Conservation (phyloP, 2,888 invertebrate species). For the Cordylochernes scorpioides region DNA sequence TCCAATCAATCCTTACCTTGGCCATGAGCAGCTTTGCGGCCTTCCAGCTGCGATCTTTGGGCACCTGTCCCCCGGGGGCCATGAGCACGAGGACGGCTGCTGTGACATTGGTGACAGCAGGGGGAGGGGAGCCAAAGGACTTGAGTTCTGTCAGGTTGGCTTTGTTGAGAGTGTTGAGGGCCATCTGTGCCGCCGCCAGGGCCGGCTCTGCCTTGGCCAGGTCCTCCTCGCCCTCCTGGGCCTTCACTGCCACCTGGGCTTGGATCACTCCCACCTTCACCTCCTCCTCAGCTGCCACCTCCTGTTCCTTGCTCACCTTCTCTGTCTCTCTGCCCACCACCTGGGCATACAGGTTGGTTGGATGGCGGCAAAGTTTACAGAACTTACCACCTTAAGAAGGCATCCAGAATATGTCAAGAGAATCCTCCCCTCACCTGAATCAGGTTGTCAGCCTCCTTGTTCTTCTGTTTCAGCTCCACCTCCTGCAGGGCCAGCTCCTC, state of each 20-base stretch:
- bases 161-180: constrained; percentile 80
- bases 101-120: constrained; percentile 73
- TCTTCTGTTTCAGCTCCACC: no score
- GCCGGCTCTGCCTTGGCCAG: constrained; percentile 87
- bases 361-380: no score
- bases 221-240: constrained; percentile 74
- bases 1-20: constrained; percentile 27
- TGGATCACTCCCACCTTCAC: constrained; percentile 77
- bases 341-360: no score
- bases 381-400: no score
- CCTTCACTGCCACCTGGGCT: constrained; percentile 71
- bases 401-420: no score
- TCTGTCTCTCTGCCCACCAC: no score
- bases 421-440: no score
- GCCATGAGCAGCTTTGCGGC: constrained; percentile 76
- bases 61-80: constrained; percentile 47
- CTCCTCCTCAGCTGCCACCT: constrained; percentile 63
- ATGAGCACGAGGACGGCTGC: constrained; percentile 81
- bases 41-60: constrained; percentile 89
- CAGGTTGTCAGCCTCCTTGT: no score
- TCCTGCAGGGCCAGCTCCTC: no score
- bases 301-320: constrained; percentile 73
- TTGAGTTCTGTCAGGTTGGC: constrained; percentile 79
- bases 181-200: constrained; percentile 66
- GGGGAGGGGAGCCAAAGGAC: constrained; percentile 73